Base-by-base conservation (phyloP, 2,113 vertebrate species). In the Pagrus major region DNA sequence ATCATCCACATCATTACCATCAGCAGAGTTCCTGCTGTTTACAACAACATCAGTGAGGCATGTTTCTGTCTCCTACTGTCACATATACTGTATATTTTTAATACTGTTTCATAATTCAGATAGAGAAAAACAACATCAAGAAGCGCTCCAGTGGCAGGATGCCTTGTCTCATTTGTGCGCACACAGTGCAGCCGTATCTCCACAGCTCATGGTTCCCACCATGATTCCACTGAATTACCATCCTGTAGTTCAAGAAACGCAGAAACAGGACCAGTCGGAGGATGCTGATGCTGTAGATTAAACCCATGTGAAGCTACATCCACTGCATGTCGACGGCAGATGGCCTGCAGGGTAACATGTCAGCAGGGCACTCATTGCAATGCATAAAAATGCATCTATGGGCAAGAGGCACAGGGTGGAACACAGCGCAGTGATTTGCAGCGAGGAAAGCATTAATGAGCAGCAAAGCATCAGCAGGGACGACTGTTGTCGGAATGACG, bases 271-370 rank as follows among this genome's bases (percentile, higher is more conserved):
- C 56, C 71, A 71, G 71, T 70, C 58, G 44, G 71, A 80, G 67
- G 44, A 68, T 71, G 68, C 69, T 55, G 55, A 85, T 65, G 51
- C 69, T 60, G 63, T 31, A 82, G 83, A 81, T 82, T 86, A 75
- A 85, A 84, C 73, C 68, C 37, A 44, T 44, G 72, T 85, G 84
- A 86, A n/a, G 63, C 61, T 71, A 39, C 61, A 71, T 74, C 54
- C 51, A 59, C 64, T 80, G 47, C 56, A 51, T 51, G 15, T 66
- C 71, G 78, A 85, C 79, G 89, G 87, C 91, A 89, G 85, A 90
- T 84, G 89, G 87, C 83, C 78, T 75, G 71, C 72, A 78, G 87
- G 75, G 80, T 67, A 52, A 63, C 83, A 59, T 84, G 86, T 89
- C 90, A 89, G 86, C 86, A 81, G 82, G 87, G 67, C 76, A 82